Base-by-base conservation (phyloP, 2,888 invertebrate genomes). In the Ptychoptera contaminata region DNA sequence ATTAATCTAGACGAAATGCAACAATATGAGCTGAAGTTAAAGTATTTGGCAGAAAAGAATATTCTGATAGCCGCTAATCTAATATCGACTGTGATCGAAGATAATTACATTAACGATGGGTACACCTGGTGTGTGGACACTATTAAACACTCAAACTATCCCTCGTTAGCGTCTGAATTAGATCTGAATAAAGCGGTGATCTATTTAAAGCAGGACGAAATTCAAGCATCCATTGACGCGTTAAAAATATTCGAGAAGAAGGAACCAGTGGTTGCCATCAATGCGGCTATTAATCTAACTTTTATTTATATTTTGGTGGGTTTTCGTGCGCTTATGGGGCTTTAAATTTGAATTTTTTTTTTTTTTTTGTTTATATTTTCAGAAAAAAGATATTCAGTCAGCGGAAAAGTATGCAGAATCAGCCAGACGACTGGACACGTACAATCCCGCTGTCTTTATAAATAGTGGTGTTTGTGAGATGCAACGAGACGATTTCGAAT, bases 51-150 rank as follows among this genome's bases (percentile, higher is more conserved):
- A 1, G 90, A 91, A 56, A 76, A 79, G 55, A 80, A 79, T 50
- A 85, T 92, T 53, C 72, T 90, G 43, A 84, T 82, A 51, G 82
- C 87, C 14, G 86, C 90, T 8, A 87, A 88, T 64, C 69, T 92
- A n/a, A 88, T 92, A 54, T 82, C 90, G 1, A 84, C 86, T 2
- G 74, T 82, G 12, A 82, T 90, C 50, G 86, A 86, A 54, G 73
- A 77, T 45, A 72, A 69, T 45, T 75, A 23, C 23, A 23, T 77
- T 52, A 73, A 74, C 50, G 71, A 73, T 53, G 79, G 84, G 76
- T 76, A 76, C 52, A 71, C 67, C 52, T 93, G 93, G 94, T 97
- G 97, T 63, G 87, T 94, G 43, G 91, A 93, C 54, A 79, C 86
- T 16, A 84, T 97, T 42, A 90, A 92, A 59, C 81, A 83, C 40